phyloP scores from a whole-genome alignment of 2,797 vertebrate genomes.

The Discoglossus pictus region DNA sequence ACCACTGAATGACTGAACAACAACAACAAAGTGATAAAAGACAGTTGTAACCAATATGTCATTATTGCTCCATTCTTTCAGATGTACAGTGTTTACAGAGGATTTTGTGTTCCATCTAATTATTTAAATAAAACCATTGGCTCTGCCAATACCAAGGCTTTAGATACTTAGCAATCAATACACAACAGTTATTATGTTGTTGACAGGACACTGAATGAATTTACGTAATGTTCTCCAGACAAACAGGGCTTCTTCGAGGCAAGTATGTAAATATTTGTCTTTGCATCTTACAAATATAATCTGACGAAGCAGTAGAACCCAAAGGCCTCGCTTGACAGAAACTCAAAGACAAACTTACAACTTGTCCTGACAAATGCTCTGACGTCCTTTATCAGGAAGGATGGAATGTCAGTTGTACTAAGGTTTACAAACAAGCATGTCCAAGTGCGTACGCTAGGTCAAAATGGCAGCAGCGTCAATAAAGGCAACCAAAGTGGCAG shows the following conservation, averaged over 20 bases:
- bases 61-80: too few species aligned
- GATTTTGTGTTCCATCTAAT: constrained; percentile 10
- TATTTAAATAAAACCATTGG: constrained; percentile 2
- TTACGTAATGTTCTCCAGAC: not conserved
- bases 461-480: not conserved
- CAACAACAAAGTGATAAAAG: too few species aligned
- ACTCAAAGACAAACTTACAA: constrained; percentile 27
- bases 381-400: constrained; percentile 16
- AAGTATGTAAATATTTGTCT: constrained; percentile 39
- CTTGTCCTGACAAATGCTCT: constrained; percentile 23
- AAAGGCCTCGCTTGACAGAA: constrained; percentile 11
- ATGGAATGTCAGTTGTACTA: constrained; percentile 13
- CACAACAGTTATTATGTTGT: constrained; percentile 32
- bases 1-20: too few species aligned
- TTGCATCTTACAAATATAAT: constrained; percentile 35
- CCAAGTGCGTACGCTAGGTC: not conserved
- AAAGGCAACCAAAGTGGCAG: too few species aligned
- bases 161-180: constrained; percentile 13
- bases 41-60: too few species aligned
- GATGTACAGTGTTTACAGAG: constrained; percentile 14
- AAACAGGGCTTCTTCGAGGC: not conserved
- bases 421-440: not conserved
- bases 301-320: constrained; percentile 26
- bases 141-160: constrained; percentile 3
- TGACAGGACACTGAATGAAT: constrained; percentile 36